Conservation (phyloP, 2,113 vertebrate species). For the Pollachius pollachius region DNA sequence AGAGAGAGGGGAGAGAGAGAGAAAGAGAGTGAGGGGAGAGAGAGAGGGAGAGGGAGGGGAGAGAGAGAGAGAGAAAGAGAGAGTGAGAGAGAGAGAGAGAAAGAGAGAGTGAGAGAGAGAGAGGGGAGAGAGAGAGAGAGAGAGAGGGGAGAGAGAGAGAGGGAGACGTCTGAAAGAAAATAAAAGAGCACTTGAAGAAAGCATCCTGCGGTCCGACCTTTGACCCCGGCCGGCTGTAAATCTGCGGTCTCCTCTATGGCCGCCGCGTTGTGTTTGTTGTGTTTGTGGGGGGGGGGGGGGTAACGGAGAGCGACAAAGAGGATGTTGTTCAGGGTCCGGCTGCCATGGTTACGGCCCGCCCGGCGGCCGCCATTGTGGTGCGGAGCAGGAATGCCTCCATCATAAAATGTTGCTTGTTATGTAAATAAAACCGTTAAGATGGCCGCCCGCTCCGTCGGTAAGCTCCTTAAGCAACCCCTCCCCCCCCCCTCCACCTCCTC, state of each 20-base stretch:
- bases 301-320: conserved; percentile 31
- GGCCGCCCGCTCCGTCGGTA: not conserved
- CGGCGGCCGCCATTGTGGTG: not conserved
- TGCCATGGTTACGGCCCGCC: conserved; percentile 7
- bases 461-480: no score
- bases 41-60: no score
- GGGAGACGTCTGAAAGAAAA: conserved; percentile 67
- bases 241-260: conserved; percentile 65
- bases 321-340: conserved; percentile 23
- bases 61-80: no score
- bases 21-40: no score
- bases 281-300: conserved; percentile 26
- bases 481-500: no score
- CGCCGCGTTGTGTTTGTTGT: conserved; percentile 47
- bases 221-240: conserved; percentile 77
- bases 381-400: conserved; percentile 9
- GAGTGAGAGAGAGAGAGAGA: no score
- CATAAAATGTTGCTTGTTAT: conserved; percentile 21
- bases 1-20: no score
- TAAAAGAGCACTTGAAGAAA: conserved; percentile 72
- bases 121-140: no score
- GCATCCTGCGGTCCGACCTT: conserved; percentile 68
- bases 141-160: conserved; percentile 42
- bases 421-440: conserved; percentile 14
- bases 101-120: no score